Conservation (phyloP, 2,113 vertebrate genomes). For the Gobiocypris rarus region DNA sequence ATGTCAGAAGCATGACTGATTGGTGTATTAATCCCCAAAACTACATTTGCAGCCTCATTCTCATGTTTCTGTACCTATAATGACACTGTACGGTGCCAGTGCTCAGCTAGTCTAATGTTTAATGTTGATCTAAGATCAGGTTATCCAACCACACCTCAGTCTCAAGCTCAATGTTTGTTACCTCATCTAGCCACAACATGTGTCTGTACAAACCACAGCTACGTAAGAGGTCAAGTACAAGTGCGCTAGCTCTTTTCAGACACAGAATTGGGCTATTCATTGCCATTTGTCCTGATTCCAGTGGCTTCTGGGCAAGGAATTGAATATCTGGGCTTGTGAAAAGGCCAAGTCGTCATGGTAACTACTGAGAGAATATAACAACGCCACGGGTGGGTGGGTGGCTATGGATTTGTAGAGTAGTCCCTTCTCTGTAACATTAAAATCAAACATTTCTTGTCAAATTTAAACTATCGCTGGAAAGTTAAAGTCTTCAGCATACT, state of each 20-base stretch:
- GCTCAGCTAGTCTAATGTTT: not conserved
- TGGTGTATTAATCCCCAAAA: not conserved
- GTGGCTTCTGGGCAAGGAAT: constrained; percentile 31
- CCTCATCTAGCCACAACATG: not conserved
- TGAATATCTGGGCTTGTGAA: constrained; percentile 26
- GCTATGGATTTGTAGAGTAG: constrained; percentile 3
- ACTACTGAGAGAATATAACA: constrained; percentile 29
- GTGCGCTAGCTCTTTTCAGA: not conserved
- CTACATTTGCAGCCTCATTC: not conserved
- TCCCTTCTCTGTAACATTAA: not conserved
- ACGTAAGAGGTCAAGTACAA: not conserved
- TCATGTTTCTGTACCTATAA: constrained; percentile 9
- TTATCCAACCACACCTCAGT: not conserved
- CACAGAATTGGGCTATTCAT: not conserved
- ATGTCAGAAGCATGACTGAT: constrained; percentile 16
- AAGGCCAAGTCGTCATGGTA: constrained; percentile 45
- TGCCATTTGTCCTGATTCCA: constrained; percentile 26
- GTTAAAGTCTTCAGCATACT: not conserved
- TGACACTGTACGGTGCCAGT: not conserved
- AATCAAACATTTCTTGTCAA: not conserved
- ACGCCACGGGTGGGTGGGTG: constrained; percentile 14
- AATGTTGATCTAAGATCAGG: constrained; percentile 1
- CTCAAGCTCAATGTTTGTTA: not conserved
- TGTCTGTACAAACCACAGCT: constrained; percentile 8
- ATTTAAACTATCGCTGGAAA: not conserved